Conservation (phyloP, 92 coral and sea anemone genomes). For the Epizoanthus rinbou region DNA sequence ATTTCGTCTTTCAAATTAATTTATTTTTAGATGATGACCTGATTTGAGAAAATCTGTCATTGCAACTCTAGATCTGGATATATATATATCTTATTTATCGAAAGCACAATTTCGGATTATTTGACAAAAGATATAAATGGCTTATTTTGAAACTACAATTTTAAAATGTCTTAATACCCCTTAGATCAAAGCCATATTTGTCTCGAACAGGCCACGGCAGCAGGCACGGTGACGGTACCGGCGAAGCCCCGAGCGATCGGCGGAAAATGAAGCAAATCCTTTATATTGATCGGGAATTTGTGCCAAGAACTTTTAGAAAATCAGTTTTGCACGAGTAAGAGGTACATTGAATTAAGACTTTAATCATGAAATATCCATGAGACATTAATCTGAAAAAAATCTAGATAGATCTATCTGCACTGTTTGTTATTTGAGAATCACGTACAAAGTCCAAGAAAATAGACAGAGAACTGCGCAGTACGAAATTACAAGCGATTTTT, state of each 20-base stretch:
- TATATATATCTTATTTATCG: too few relatives aligned
- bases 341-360: background rate
- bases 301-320: background rate
- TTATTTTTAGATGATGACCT: background rate
- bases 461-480: constrained; percentile 35
- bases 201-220: too few relatives aligned
- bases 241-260: too few relatives aligned
- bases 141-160: too few relatives aligned
- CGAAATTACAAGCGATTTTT: background rate
- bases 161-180: too few relatives aligned
- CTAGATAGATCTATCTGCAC: background rate
- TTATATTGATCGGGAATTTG: background rate
- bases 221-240: too few relatives aligned
- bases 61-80: too few relatives aligned
- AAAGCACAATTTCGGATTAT: background rate
- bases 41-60: background rate
- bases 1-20: too few relatives aligned
- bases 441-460: constrained; percentile 30
- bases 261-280: background rate
- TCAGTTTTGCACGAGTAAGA: background rate
- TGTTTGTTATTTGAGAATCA: constrained; percentile 14
- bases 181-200: too few relatives aligned
- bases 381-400: background rate
- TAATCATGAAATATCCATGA: background rate
- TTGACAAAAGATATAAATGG: background rate